Evolutionary conservation across 2,113 vertebrate species (phyloP).

Genomic region (human): GRCh38 chr4:124030001-124030500

Average conservation of each 20-base stretch:
- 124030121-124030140: neutral
- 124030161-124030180: neutral
- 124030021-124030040: neutral
- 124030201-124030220: neutral
- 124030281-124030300: neutral
- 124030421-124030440: constrained; percentile 84
- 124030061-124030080: neutral
- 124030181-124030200: neutral
- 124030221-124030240: neutral
- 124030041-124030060: neutral
- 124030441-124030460: constrained; percentile 83
- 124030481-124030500: constrained; percentile 87
- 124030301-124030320: constrained; percentile 45
- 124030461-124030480: constrained; percentile 89
- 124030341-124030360: constrained; percentile 75
- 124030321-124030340: constrained; percentile 77
- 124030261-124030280: neutral
- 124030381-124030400: constrained; percentile 89
- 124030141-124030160: neutral
- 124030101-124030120: neutral
- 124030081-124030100: neutral
- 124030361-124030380: constrained; percentile 84
- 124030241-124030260: neutral
- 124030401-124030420: constrained; percentile 83
- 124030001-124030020: neutral